phyloP scores from a whole-genome alignment of 1,140 invertebrate genomes.

The Drosophila oshimai region DNA sequence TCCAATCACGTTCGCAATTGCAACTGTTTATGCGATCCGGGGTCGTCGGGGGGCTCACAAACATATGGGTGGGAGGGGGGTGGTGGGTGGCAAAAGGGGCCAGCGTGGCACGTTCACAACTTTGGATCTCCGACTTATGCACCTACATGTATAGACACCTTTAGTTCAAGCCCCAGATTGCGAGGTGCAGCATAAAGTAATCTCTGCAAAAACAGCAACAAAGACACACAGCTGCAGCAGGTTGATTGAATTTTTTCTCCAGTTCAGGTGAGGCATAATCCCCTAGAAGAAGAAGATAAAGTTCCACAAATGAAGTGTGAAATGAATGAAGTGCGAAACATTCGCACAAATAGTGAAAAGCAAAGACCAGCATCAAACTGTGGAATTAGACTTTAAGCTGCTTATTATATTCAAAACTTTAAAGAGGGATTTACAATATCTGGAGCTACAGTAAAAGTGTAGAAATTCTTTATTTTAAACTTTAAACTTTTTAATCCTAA shows the following conservation, averaged over 20 bases:
- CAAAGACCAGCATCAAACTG: background rate
- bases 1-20: slow-evolving; percentile 74
- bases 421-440: background rate
- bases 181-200: slow-evolving; percentile 22
- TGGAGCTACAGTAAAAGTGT: background rate
- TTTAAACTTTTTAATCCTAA: no score
- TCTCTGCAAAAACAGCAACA: slow-evolving; percentile 15
- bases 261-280: slow-evolving; percentile 23
- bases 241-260: slow-evolving; percentile 37
- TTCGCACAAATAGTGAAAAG: slow-evolving; percentile 12
- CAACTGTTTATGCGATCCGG: slow-evolving; percentile 60
- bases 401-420: background rate
- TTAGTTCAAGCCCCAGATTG: slow-evolving; percentile 29
- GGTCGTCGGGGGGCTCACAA: slow-evolving; percentile 1
- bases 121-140: slow-evolving; percentile 9
- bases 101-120: slow-evolving; percentile 35
- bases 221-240: slow-evolving; percentile 17
- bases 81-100: slow-evolving; percentile 9
- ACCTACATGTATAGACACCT: slow-evolving; percentile 4
- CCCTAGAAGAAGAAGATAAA: slow-evolving; percentile 14
- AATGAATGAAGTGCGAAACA: slow-evolving; percentile 37
- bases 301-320: slow-evolving; percentile 31
- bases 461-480: no score
- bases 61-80: background rate
- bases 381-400: background rate